Evolutionary conservation across 2,797 vertebrate species (phyloP), one percentile per base, ranked within the genome.

Genomic region (Danio albolineatus): DNA sequence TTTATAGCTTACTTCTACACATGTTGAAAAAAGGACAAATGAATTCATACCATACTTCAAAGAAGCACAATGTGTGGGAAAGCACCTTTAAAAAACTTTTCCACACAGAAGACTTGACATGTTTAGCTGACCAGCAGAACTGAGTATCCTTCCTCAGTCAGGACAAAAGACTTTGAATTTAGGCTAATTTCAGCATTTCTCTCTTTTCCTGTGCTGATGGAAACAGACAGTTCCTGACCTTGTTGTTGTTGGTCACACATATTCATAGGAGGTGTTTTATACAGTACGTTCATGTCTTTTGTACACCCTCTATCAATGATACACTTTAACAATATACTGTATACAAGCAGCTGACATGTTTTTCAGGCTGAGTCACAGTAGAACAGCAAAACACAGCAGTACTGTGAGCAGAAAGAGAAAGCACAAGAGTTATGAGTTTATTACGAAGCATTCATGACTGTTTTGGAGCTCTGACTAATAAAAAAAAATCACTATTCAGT

Each of bases 151-250:
- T 85, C 79, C 82, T 85, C 41, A 43, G 66, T 16, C 53, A 60
- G 82, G 74, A 73, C 61, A 76, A 64, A 81, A 81, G 39, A 44
- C 67, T 44, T 73, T 56, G 69, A 78, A 76, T 19, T 51, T 57
- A 8, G 16, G 60, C 76, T 44, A 53, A 62, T 49, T 75, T 80
- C 65, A 60, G 84, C 61, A 59, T 73, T 57, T 64, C 7, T 82
- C 16, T 38, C 56, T 76, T 79, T 84, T 82, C 74, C 83, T 82
- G 82, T 80, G 77, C 77, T 82, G 73, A 72, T 80, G 78, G 65
- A 80, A 84, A 67, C 78, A 73, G 41, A 16, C 41, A 10, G 72
- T 73, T 83, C 65, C 75, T 69, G 65, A 51, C 73, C 69, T 67
- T 28, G 28, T 28, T 28, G 28, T 28, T 28, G 73, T 10, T 21